phyloP scores from a whole-genome alignment of 2,797 vertebrate species.

The Gymnocypris eckloni region DNA sequence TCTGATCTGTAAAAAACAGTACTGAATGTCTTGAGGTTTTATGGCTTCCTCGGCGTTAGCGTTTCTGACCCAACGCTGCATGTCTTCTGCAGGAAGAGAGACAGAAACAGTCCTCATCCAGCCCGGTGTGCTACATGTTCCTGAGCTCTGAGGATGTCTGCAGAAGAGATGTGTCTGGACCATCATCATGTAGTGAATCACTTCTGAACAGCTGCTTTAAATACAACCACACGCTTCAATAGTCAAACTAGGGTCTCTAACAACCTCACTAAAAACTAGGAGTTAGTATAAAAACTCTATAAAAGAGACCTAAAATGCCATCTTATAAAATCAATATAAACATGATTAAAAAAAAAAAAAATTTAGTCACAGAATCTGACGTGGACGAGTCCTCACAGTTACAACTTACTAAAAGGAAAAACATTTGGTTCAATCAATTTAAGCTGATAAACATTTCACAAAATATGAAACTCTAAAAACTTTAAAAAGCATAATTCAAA shows the following conservation, averaged over 20 bases:
- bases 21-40: conserved; percentile 41
- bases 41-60: not conserved
- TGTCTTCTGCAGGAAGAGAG: not conserved
- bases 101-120: no score
- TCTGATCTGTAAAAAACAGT: conserved; percentile 15
- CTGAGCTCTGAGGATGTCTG: not conserved
- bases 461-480: conserved; percentile 52
- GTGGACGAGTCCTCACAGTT: conserved; percentile 46
- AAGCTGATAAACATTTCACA: conserved; percentile 36
- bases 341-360: conserved; percentile 42
- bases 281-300: conserved; percentile 62
- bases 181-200: not conserved
- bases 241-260: not conserved
- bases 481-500: conserved; percentile 52
- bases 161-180: not conserved
- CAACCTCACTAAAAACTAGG: conserved; percentile 53
- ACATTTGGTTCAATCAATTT: conserved; percentile 60
- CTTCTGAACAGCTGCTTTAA: not conserved
- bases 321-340: conserved; percentile 34
- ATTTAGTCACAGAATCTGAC: conserved; percentile 63
- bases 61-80: not conserved
- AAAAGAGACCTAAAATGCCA: conserved; percentile 61
- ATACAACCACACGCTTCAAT: conserved; percentile 1
- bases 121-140: not conserved
- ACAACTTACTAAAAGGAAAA: conserved; percentile 44